These are phyloP conservation scores for Nannobrachium achirus DNA, from an alignment of 2,113 vertebrate genomes.

Conservation along the genomic window DNA sequence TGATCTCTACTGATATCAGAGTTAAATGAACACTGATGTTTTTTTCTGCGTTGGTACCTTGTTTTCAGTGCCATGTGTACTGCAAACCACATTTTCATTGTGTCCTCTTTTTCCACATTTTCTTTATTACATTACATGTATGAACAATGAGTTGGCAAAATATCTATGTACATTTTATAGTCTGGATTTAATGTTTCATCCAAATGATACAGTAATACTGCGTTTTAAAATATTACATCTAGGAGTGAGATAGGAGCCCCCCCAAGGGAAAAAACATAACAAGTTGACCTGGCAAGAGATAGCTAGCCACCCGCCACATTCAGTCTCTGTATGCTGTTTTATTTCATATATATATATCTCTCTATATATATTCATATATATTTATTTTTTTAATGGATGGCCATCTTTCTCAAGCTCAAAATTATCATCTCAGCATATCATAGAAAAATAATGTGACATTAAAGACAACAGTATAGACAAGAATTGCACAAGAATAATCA, in stretches of 20 bases:
- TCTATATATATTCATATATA: not conserved
- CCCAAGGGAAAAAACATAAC: conserved; percentile 86
- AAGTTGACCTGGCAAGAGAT: conserved; percentile 85
- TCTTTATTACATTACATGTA: conserved; percentile 89
- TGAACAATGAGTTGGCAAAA: conserved; percentile 98
- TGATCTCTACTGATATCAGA: conserved; percentile 37
- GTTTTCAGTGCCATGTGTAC: conserved; percentile 84
- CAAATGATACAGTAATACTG: conserved; percentile 93
- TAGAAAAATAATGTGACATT: conserved; percentile 97
- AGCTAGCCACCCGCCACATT: conserved; percentile 81
- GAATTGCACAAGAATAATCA: conserved; percentile 91
- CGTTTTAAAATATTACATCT: conserved; percentile 93
- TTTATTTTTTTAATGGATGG: conserved; percentile 78
- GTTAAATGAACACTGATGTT: too few species aligned
- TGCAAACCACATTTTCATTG: conserved; percentile 72
- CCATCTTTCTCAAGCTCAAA: conserved; percentile 83
- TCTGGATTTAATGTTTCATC: conserved; percentile 82
- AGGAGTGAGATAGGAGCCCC: conserved; percentile 86
- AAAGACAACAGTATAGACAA: conserved; percentile 90
- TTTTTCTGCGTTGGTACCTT: conserved; percentile 83
- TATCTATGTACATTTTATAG: conserved; percentile 93
- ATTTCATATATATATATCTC: conserved; percentile 8
- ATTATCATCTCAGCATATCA: conserved; percentile 86
- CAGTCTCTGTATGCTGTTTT: conserved; percentile 63
- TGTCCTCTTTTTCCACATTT: not conserved